Base-by-base conservation (phyloP, 92 coral and sea anemone genomes). In the Palythoa grandis region DNA sequence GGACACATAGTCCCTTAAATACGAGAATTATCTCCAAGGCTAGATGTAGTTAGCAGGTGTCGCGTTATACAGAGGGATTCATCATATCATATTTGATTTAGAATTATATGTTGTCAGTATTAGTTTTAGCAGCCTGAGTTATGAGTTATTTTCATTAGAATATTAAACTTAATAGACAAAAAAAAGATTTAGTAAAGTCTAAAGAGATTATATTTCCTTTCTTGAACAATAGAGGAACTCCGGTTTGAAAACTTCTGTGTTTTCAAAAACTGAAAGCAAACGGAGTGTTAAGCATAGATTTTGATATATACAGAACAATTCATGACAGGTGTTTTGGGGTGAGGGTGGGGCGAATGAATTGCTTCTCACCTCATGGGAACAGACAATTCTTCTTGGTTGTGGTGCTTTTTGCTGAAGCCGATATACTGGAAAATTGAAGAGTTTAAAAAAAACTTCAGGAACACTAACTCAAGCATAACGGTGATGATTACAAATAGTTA, bases 321-420 rank as follows among this genome's bases (percentile, higher is more conserved):
- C 8, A 69, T 48, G 47, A 80, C 85, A 80, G 85, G 85, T 80
- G 85, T 66, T 80, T 80, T 60, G 37, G 16, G 6, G 24, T 22
- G 20, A 80, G 57, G 85, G 85, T 80, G 85, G 65, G 85, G 85
- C 74, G 25, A 63, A 63, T 19, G 25, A 23, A 13, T n/a, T 50
- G 16, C n/a, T 69, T 24, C 88, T 72, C 83, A 97, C 99, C 96
- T 93, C 94, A 58, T 76, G 94, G n/a, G 82, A 79, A 79, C 99
- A 97, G 38, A 89, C 75, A 35, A 97, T 90, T 54, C 97, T 84
- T 20, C 89, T 91, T 9, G 99, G 98, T 76, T 93, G 90, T 0
- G 99, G 99, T 0, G 99, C 99, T 57, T 92, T 92, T 61, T 95
- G 97, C 84, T 97, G 99, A 57, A 95, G 88, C 63, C 94, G 89